A percentile compares a stretch with the other conserved stretches of the same genome.
Conservation (phyloP, 1,140 invertebrate genomes). For the Brachionus koreanus region DNA sequence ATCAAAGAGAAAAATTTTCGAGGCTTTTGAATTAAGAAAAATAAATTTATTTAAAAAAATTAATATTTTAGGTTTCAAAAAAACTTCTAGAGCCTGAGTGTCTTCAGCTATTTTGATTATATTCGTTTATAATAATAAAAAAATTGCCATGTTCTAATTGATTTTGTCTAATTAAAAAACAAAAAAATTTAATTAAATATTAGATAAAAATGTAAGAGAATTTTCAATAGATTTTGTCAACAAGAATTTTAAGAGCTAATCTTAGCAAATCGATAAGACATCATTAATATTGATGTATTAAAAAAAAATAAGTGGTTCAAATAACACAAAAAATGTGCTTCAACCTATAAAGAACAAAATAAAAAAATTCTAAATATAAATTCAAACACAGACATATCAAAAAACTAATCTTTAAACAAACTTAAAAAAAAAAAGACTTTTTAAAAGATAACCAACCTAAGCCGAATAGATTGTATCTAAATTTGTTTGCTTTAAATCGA, state of each 20-base stretch:
- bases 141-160: no score
- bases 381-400: background rate
- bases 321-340: background rate
- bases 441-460: background rate
- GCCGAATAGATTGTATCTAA: background rate
- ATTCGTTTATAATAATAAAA: no score
- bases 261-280: background rate
- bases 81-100: no score
- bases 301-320: background rate
- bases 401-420: background rate
- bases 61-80: no score
- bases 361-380: background rate
- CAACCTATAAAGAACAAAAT: background rate
- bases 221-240: background rate
- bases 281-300: background rate
- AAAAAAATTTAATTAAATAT: no score
- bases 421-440: background rate
- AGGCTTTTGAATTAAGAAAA: no score
- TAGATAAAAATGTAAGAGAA: no score
- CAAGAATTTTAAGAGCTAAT: background rate
- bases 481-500: background rate
- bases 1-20: no score
- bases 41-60: no score
- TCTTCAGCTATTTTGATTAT: no score
- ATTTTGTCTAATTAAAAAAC: no score